phyloP scores from a whole-genome alignment of 1,140 invertebrate genomes.

The Pseudomyrmex dendroicus region DNA sequence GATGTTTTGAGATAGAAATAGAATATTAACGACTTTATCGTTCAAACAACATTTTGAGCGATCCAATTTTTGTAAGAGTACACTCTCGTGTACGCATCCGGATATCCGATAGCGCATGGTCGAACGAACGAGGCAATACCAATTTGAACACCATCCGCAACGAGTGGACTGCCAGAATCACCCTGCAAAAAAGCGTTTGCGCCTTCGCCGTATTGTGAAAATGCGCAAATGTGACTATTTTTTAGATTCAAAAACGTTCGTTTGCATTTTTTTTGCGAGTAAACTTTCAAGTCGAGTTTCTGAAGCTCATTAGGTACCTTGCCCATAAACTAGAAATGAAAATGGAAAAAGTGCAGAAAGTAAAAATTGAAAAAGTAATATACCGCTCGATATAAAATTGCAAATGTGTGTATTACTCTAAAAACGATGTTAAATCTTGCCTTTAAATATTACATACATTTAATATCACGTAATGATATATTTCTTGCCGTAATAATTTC shows the following conservation, averaged over 20 bases:
- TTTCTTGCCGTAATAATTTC: background rate
- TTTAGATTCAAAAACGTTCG: conserved; percentile 13
- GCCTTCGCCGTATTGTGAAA: conserved; percentile 86
- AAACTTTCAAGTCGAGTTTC: conserved; percentile 70
- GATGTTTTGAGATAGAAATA: too few species aligned
- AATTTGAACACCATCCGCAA: conserved; percentile 74
- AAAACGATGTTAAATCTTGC: too few species aligned
- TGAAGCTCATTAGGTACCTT: conserved; percentile 73
- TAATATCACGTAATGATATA: conserved; percentile 1
- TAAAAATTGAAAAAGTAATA: background rate
- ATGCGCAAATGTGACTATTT: conserved; percentile 86
- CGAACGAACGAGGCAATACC: conserved; percentile 89
- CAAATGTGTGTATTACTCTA: too few species aligned
- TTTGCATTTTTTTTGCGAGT: conserved; percentile 66
- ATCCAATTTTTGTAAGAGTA: conserved; percentile 83
- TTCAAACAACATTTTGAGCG: background rate
- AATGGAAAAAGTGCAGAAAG: background rate
- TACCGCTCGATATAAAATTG: background rate
- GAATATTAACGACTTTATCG: background rate
- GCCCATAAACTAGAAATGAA: conserved; percentile 62
- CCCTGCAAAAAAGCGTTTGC: conserved; percentile 67
- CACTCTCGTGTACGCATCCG: conserved; percentile 86
- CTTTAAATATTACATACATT: too few species aligned
- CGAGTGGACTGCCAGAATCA: conserved; percentile 85
- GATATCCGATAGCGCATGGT: conserved; percentile 87